phyloP scores from a whole-genome alignment of 2,113 vertebrate genomes.

The Lagopus muta region DNA sequence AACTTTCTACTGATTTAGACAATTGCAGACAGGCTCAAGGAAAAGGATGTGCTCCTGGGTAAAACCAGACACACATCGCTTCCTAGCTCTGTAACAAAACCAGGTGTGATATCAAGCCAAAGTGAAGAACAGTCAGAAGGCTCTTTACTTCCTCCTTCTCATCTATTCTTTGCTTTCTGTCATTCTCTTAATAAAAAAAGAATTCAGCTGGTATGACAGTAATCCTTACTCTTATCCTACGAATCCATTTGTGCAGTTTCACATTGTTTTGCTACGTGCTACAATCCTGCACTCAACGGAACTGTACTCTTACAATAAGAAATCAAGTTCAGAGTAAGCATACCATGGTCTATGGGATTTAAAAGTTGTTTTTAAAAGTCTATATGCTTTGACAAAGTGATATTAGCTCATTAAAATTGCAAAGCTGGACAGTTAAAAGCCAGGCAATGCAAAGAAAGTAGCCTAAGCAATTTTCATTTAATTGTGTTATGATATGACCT shows the following conservation, averaged over 20 bases:
- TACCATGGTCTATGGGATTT: background rate
- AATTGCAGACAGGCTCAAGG: background rate
- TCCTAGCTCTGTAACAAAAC: background rate
- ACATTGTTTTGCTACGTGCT: background rate
- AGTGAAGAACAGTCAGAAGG: background rate
- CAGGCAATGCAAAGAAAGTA: background rate
- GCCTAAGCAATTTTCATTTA: background rate
- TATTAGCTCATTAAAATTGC: background rate
- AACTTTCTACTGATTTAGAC: background rate
- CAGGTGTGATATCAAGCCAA: background rate
- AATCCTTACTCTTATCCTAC: background rate
- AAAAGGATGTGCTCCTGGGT: background rate
- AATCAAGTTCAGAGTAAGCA: background rate
- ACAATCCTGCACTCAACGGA: background rate
- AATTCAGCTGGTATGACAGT: background rate
- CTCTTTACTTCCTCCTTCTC: background rate
- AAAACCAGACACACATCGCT: accelerated
- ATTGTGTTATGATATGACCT: background rate
- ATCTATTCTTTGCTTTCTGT: background rate
- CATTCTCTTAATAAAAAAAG: background rate
- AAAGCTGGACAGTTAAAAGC: background rate
- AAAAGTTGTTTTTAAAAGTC: background rate
- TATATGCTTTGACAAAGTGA: background rate
- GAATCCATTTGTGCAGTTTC: background rate
- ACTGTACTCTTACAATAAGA: background rate